Base-by-base conservation (phyloP, 2,113 vertebrate species). In the Syngnathoides biaculeatus region DNA sequence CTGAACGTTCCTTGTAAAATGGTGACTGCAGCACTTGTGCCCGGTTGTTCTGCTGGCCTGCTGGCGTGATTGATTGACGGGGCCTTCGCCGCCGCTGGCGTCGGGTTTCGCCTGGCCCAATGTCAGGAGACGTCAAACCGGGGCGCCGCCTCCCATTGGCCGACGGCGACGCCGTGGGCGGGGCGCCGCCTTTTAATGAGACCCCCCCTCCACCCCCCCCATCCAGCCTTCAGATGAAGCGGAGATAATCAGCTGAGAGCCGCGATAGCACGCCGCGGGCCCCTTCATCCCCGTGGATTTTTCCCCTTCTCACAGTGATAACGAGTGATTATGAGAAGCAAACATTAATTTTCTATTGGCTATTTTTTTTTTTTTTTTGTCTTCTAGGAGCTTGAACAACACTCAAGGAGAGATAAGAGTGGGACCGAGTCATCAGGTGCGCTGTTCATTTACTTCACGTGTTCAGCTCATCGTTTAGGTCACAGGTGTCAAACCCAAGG, bases 401-500 rank as follows among this genome's bases (percentile, higher is more conserved):
- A 99, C 97, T 40, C 97, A 99, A 69, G 97, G 97, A 24, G 97
- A 99, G 82, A 99, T 99, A 84, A 90, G 97, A 80, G 97, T 99
- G 65, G 97, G 97, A 39, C 94, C 97, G 67, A 99, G 97, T 89
- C 97, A 99, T 84, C 97, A 98, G 95, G 97, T 98, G 91, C 86
- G 79, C 42, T 48, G 45, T 35, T 35, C 1, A 35, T 35, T 35
- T 35, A 5, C 30, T 5, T 5, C 30, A 35, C 30, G 30, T 35
- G 30, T 35, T 35, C 30, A 35, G 2, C 6, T 35, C 30, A 35
- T 6, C 30, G 30, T 35, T 35, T n/a, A n/a, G n/a, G n/a, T n/a
- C n/a, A n/a, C n/a, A n/a, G n/a, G n/a, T n/a, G n/a, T n/a, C n/a
- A n/a, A n/a, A n/a, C n/a, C n/a, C n/a, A n/a, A n/a, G n/a, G n/a